A percentile compares a stretch with the other conserved stretches of the same genome.
Conservation (phyloP, 2,888 invertebrate species). For the Theristus sp. region DNA sequence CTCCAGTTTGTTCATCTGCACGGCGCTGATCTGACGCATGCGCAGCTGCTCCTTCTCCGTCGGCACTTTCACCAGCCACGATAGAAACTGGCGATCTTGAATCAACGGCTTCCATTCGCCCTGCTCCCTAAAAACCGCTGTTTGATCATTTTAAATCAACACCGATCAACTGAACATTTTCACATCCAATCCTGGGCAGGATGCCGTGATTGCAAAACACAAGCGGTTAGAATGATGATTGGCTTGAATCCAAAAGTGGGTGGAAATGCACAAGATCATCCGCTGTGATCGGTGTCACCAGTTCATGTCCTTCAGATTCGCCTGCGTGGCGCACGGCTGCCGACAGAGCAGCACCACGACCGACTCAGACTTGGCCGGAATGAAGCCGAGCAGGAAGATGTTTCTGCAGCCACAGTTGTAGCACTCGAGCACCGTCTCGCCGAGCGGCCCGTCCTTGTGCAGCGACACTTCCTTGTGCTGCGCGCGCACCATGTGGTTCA, state of each 20-base stretch:
- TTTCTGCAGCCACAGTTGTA: constrained; percentile 96
- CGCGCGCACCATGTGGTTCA: constrained; percentile 94
- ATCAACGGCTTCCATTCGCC: constrained; percentile 97
- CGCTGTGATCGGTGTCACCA: too few relatives aligned
- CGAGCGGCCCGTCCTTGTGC: constrained; percentile 87
- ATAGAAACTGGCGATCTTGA: constrained; percentile 78
- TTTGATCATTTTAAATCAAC: background rate
- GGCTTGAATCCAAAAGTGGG: too few relatives aligned
- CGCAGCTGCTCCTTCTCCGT: constrained; percentile 84
- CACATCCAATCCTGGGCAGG: too few relatives aligned
- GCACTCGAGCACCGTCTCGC: constrained; percentile 91
- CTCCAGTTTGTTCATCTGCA: constrained; percentile 90
- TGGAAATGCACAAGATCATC: too few relatives aligned
- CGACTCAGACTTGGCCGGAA: constrained; percentile 49
- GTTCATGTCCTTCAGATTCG: constrained; percentile 39
- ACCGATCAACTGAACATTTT: too few relatives aligned
- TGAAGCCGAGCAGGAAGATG: constrained; percentile 93
- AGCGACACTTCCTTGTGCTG: constrained; percentile 97
- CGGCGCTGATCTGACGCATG: constrained; percentile 85
- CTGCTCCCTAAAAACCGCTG: constrained; percentile 46
- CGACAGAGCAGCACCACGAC: constrained; percentile 89
- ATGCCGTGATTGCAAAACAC: too few relatives aligned
- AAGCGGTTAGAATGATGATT: too few relatives aligned
- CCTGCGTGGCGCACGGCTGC: constrained; percentile 93
- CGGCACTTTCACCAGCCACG: constrained; percentile 95